Base-by-base conservation (phyloP, 2,888 invertebrate species). In the Gastrophysa polygoni region DNA sequence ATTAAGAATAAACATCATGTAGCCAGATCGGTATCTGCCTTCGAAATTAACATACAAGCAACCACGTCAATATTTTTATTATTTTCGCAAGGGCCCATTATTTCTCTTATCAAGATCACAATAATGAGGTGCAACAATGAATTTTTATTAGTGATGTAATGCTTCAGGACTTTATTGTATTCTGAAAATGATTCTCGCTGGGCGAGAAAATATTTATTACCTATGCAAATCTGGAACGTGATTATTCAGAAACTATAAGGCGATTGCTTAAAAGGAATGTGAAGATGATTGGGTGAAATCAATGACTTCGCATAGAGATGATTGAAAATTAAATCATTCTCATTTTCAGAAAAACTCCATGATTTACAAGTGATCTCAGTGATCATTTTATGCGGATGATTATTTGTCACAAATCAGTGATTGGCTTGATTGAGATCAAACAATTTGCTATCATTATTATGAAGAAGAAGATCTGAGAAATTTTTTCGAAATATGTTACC, bases 1-100 rank as follows among this genome's bases (percentile, higher is more conserved):
- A 59, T 59, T 59, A 46, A 47, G 46, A 52, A 47, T 52, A 28
- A 59, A 59, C 28, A 32, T 47, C 24, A 14, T 59, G 52, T 17
- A 43, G 21, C 50, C 21, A 52, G 52, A 52, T 59, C n/a, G 18
- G 44, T 59, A 51, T 51, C 51, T 52, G n/a, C 43, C 20, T 11
- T 20, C 0, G 14, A 29, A 59, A 59, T 59, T 59, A 59, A 47
- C 59, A 59, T 59, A 59, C 10, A 38, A 50, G 24, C n/a, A 6
- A 47, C 24, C 14, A 49, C 28, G 24, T 49, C 8, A 8, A 24
- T 47, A 21, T 16, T 24, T 24, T 24, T 24, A 49, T 49, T 49
- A 24, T 49, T 49, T 28, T 24, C 11, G 24, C 48, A 11, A 47
- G 48, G 14, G 11, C 1, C 48, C 48, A 24, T 24, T 20, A 47